Base-by-base conservation (phyloP, 2,888 invertebrate genomes). In the Atethmia centrago region DNA sequence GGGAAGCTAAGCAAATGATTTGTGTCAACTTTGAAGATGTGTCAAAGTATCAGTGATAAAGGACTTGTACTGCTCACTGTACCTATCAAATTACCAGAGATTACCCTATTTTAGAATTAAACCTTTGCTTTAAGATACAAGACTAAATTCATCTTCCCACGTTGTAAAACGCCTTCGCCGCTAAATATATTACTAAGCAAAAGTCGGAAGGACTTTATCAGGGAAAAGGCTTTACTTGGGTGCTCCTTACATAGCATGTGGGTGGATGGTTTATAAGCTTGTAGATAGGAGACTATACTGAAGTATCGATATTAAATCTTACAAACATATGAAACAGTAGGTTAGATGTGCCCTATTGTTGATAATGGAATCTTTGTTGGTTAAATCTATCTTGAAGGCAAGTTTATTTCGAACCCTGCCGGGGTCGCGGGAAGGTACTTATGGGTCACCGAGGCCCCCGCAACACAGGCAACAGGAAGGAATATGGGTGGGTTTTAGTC, bases 221-320 rank as follows among this genome's bases (percentile, higher is more conserved):
- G 58, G 7, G 28, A 19, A 68, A 77, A 63, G 31, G 47, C 56
- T 72, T 64, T n/a, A 55, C 40, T 36, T 49, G 40, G 58, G 63
- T 28, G 3, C 40, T 21, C 45, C 62, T 59, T 36, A 66, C 36
- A n/a, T 55, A 19, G 7, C 47, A 31, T 49, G 40, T 62, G 74
- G 40, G 51, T 69, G n/a, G 45, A 49, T 42, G 31, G 78, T 70
- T 79, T 58, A 69, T 56, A 73, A 73, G 65, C 47, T 73, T 31
- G 36, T n/a, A 28, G 40, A 47, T 42, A 12, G 28, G 16, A 8
- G 28, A 45, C 61, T 14, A 10, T 28, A 8, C n/a, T 70, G n/a
- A 66, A 66, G 7, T 56, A 53, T 71, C 28, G 21, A 59, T 67
- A 49, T 62, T 66, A 36, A 66, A 71, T 53, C 10, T 21, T 51